Percentiles rank a stretch among this genome's conserved stretches.
Evolutionary conservation across 2,888 invertebrate genomes (phyloP).

Genomic region (Neuroscelio doddi): DNA sequence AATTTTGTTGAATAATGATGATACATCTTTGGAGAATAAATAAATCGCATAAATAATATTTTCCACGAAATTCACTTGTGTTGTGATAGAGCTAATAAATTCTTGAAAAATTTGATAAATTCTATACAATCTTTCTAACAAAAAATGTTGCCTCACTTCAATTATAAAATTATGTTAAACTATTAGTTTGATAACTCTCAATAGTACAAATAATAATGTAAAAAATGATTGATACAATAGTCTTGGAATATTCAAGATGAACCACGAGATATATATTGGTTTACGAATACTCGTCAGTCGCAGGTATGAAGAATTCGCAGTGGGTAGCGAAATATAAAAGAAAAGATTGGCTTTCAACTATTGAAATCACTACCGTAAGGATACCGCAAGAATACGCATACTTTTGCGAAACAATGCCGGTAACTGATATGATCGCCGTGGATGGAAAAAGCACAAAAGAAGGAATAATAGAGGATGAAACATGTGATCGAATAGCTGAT

Average conservation of each 20-base stretch:
- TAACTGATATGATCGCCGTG: conserved; percentile 35
- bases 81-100: too few species aligned
- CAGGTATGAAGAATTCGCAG: neutral
- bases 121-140: too few species aligned
- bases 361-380: neutral
- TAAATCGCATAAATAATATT: too few species aligned
- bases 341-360: conserved; percentile 2
- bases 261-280: neutral
- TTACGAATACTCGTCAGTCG: neutral
- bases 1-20: too few species aligned
- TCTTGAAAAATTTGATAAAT: too few species aligned
- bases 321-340: conserved; percentile 1
- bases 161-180: too few species aligned
- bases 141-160: too few species aligned
- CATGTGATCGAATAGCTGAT: neutral
- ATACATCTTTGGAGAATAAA: too few species aligned
- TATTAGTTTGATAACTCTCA: too few species aligned
- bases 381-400: neutral
- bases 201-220: too few species aligned
- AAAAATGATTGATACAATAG: neutral
- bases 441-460: conserved; percentile 6
- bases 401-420: conserved; percentile 33
- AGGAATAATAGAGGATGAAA: neutral
- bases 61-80: too few species aligned
- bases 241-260: neutral